Evolutionary conservation across 2,113 vertebrate species (phyloP), one percentile per base, ranked within the genome.

Genomic region (Paracyprichromis sp.): DNA sequence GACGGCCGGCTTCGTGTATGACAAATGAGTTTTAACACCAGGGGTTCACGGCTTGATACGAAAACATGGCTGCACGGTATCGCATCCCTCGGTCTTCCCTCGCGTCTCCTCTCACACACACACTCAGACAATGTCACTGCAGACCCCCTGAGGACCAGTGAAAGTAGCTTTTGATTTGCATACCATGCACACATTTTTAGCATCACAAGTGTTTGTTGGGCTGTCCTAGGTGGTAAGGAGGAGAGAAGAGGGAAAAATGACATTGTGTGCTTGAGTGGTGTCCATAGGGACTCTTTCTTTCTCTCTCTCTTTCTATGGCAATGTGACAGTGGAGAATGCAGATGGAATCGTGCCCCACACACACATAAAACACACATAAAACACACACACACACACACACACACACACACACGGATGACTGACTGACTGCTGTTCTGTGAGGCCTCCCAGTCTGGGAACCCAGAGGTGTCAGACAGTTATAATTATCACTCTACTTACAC

Each of bases 391-490:
- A 86, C n/a, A 81, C 29, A 80, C 45, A 69, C 16, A 80, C 34
- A 17, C 13, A 29, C 26, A 17, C 63, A 79, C 84, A 59, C 87
- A 82, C n/a, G 26, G 34, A 76, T 78, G 89, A 19, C 54, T 90
- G 89, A 92, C 83, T 93, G 90, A 88, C 91, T 94, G 91, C 92
- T 92, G 90, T 89, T 93, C 88, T 87, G 93, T 12, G 85, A 91
- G 89, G 86, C 90, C 92, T 92, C 90, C 89, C 88, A 91, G 91
- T 90, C 92, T 95, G 92, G 90, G 90, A 90, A 92, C 90, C 93
- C 91, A 90, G 84, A 95, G 92, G 93, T 94, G 93, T 92, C 90
- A 95, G 94, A 95, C 94, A 90, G 93, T 92, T 94, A 94, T 94
- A 93, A 95, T 95, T 95, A 95, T 93, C 93, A 93, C 92, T 94